Evolutionary conservation across 2,888 invertebrate species (phyloP), one percentile per base, ranked within the genome.

Genomic region (Heliconius hortense): DNA sequence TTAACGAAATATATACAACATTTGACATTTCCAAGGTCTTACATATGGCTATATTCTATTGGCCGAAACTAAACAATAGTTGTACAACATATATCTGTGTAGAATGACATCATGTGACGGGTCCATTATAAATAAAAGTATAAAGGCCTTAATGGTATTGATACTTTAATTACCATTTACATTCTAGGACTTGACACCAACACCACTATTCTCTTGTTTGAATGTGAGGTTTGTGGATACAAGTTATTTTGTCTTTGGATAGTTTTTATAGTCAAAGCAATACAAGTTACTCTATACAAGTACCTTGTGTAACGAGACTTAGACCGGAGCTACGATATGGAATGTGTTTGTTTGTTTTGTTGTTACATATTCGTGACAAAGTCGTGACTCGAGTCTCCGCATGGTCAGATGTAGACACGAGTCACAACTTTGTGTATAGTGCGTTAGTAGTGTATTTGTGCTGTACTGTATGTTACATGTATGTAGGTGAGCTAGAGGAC

Each of bases 21-120:
- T 64, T 35, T 21, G 1, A 35, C 11, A 64, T 39, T 35, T n/a
- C 13, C 64, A 64, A 64, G 64, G 64, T 39, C 35, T 35, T n/a
- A 64, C 35, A n/a, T n/a, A 4, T 35, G 64, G n/a, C 64, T 31
- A 64, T 64, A 35, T 64, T 64, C 64, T 64, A 64, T 64, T 63
- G 63, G 63, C 63, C 21, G 63, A 8, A 10, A 35, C 0, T 63
- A n/a, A 35, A 31, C 31, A 63, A 63, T 31, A 31, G 63, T 63
- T 31, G 21, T 31, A 10, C 35, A 11, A 63, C 28, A 31, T 28
- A 31, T 21, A 21, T 63, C 8, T n/a, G n/a, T n/a, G 21, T 56
- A 8, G 56, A 4, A 53, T 10, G 56, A 56, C 8, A n/a, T 13
- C 39, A n/a, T 8, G 21, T 3, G 21, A n/a, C 35, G 10, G 1